Base-by-base conservation (phyloP, 2,797 vertebrate genomes). In the Orestias chungarensis region DNA sequence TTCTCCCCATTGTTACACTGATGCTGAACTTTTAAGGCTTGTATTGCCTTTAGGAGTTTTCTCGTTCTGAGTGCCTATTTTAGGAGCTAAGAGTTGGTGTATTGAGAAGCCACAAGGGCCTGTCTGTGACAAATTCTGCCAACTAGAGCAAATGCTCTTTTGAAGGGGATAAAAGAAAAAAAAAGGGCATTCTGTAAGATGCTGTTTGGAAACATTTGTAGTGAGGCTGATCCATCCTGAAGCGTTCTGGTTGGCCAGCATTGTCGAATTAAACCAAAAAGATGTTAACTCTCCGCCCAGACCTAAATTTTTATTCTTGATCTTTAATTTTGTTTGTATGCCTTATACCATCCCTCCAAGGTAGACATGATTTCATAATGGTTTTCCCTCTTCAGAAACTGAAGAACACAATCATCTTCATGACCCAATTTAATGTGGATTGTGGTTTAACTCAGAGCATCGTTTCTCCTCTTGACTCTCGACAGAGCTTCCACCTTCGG, bases 401-500 rank as follows among this genome's bases (percentile, higher is more conserved):
- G 18, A 64, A 6, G 27, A 29, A 54, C 6, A 57, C 18, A 35
- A 35, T 59, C 18, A 7, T 59, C 57, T 38, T 57, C 12, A 23
- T 59, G 20, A 23, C 20, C 9, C n/a, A n/a, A n/a, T n/a, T n/a
- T n/a, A n/a, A 4, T 47, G 42, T 52, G 0, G 1, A 54, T 46
- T 10, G 17, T 17, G n/a, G 29, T 65, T 64, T 8, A 46, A 47
- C n/a, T 68, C 35, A 17, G 3, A 71, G 29, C 33, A 25, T 15
- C 5, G 31, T 31, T 42, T 67, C 46, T 64, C 33, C 2, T 50
- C n/a, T 55, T 33, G 0, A n/a, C 20, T 23, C 25, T 65, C 0
- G 49, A 49, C 92, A 99, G 98, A 99, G 89, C 95, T 99, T 55
- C 95, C 94, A 0, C 87, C 95, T 0, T 98, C 97, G 0, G 96